Conservation (phyloP, 1,140 invertebrate species). For the Drosophila pandora region DNA sequence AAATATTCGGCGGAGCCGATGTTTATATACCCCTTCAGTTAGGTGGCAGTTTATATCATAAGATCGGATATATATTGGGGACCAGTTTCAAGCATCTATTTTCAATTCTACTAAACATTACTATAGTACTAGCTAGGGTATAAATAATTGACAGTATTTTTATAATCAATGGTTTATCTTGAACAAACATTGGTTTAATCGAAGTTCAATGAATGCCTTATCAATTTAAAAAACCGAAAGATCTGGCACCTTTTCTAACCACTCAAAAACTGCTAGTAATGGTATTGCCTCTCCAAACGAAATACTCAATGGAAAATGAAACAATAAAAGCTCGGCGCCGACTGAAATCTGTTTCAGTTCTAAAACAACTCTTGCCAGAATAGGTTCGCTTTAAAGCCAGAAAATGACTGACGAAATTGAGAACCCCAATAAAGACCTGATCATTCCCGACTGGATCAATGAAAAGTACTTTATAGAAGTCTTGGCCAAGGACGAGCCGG, state of each 20-base stretch:
- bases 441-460: constrained; percentile 84
- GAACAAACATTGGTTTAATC: neutral
- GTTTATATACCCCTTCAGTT: no score
- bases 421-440: constrained; percentile 68
- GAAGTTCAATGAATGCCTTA: neutral
- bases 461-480: constrained; percentile 82
- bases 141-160: no score
- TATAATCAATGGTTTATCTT: neutral
- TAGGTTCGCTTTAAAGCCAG: constrained; percentile 2
- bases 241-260: no score
- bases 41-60: no score
- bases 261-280: neutral
- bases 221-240: neutral
- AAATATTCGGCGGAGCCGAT: neutral
- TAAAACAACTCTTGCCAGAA: constrained; percentile 1
- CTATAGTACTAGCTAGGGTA: no score
- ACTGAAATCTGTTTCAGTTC: constrained; percentile 3
- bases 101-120: no score
- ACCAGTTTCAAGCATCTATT: no score
- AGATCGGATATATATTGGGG: no score
- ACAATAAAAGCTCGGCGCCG: neutral
- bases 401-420: constrained; percentile 48
- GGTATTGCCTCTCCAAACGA: neutral
- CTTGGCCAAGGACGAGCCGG: constrained; percentile 78
- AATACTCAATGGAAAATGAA: constrained; percentile 7